A percentile compares a stretch with the other conserved stretches of the same genome.
Evolutionary conservation across 1,140 invertebrate genomes (phyloP).

Genomic region (Drosophila yakuba): DNA sequence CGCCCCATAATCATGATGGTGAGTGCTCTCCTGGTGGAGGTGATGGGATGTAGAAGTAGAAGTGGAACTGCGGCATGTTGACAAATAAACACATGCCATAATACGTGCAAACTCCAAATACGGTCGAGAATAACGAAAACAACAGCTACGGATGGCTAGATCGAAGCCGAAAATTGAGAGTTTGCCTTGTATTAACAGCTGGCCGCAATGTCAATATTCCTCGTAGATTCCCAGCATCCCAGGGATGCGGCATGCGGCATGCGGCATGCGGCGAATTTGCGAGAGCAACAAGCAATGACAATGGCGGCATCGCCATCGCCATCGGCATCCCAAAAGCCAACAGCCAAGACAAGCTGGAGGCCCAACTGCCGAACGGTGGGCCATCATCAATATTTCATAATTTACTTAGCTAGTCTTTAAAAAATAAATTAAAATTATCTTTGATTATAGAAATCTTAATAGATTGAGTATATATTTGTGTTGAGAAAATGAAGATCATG

Average conservation of each 20-base stretch:
- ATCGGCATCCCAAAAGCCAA: slow-evolving; percentile 30
- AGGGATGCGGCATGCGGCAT: slow-evolving; percentile 22
- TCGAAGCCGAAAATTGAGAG: slow-evolving; percentile 35
- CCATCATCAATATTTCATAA: neutral
- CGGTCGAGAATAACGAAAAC: slow-evolving; percentile 36
- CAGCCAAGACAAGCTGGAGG: slow-evolving; percentile 30
- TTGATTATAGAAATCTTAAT: too few species aligned
- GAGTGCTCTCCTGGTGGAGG: neutral
- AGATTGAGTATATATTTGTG: too few species aligned
- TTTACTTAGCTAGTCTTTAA: too few species aligned
- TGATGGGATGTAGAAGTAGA: too few species aligned
- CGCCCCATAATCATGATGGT: slow-evolving; percentile 1
- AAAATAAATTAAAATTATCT: too few species aligned
- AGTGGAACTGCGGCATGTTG: slow-evolving; percentile 30
- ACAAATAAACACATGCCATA: slow-evolving; percentile 75
- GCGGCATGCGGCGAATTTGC: neutral
- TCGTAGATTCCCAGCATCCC: slow-evolving; percentile 6
- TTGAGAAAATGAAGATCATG: neutral
- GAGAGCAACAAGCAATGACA: slow-evolving; percentile 39
- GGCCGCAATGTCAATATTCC: slow-evolving; percentile 64
- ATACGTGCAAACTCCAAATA: slow-evolving; percentile 77
- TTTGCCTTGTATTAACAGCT: slow-evolving; percentile 63
- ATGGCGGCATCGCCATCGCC: slow-evolving; percentile 5
- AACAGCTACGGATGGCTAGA: slow-evolving; percentile 10
- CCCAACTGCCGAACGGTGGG: slow-evolving; percentile 6